Percentiles rank a stretch among this genome's conserved stretches.
These are phyloP conservation scores for Taenioides sp. DNA, from an alignment of 2,797 vertebrate genomes.

Conservation along the genomic window DNA sequence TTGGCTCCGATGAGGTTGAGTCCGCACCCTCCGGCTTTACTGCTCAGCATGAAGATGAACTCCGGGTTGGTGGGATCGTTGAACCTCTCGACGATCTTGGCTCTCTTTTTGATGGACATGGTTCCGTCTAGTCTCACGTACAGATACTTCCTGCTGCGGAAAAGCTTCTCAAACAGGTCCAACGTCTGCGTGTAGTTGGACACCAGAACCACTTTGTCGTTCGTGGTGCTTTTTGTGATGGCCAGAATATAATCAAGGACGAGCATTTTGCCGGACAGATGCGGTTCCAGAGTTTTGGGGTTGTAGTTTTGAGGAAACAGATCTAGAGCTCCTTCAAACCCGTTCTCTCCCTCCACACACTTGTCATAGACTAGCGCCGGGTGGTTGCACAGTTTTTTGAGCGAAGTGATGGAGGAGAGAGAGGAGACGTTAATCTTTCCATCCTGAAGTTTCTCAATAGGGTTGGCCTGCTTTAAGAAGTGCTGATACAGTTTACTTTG, in stretches of 20 bases:
- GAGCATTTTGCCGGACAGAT: conserved; percentile 91
- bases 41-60: conserved; percentile 98
- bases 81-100: conserved; percentile 93
- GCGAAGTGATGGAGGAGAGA: conserved; percentile 93
- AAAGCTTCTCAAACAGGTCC: conserved; percentile 96
- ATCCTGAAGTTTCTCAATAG: conserved; percentile 83
- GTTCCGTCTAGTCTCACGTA: conserved; percentile 95
- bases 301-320: conserved; percentile 88
- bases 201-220: conserved; percentile 94
- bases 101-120: conserved; percentile 98
- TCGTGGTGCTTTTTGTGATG: conserved; percentile 86
- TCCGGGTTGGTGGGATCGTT: conserved; percentile 89
- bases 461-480: conserved; percentile 91
- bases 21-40: conserved; percentile 96
- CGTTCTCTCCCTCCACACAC: conserved; percentile 88
- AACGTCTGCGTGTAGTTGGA: conserved; percentile 98
- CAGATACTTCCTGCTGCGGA: conserved; percentile 89
- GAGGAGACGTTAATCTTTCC: conserved; percentile 91
- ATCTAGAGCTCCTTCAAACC: conserved; percentile 87
- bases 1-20: conserved; percentile 97
- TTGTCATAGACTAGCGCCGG: conserved; percentile 93
- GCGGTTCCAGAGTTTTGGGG: conserved; percentile 88
- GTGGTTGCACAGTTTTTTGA: conserved; percentile 98
- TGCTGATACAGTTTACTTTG: conserved; percentile 89
- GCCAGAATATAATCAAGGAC: conserved; percentile 96